phyloP scores from a whole-genome alignment of 1,140 invertebrate genomes.

The Solenopsis fugax region DNA sequence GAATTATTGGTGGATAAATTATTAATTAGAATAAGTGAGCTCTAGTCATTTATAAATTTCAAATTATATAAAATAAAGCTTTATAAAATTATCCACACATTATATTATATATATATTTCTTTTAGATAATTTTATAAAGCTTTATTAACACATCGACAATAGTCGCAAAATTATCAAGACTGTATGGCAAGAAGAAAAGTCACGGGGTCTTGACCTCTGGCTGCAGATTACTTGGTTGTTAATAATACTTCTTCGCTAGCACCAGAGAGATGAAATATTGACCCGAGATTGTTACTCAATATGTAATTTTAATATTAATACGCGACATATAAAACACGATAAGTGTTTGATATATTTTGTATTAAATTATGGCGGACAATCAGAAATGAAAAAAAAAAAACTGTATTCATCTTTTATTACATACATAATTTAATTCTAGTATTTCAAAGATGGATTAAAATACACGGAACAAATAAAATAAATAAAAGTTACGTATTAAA shows the following conservation, averaged over 20 bases:
- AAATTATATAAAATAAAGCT: not conserved
- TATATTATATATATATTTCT: not conserved
- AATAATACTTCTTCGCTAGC: constrained; percentile 27
- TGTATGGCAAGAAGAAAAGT: constrained; percentile 12
- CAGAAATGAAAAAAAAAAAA: not conserved
- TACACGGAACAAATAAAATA: constrained; percentile 22
- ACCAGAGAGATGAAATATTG: constrained; percentile 33
- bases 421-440: not conserved
- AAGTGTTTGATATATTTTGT: not conserved
- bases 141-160: not conserved
- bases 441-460: not conserved
- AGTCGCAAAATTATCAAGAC: constrained; percentile 9
- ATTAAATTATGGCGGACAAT: not conserved
- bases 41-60: not conserved
- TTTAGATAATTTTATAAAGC: not conserved
- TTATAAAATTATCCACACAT: not conserved
- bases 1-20: not conserved
- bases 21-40: not conserved
- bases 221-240: constrained; percentile 49
- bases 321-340: not conserved
- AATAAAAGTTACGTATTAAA: constrained; percentile 1
- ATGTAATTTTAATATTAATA: not conserved
- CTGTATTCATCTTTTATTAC: not conserved
- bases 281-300: constrained; percentile 44
- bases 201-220: constrained; percentile 12